phyloP scores from a whole-genome alignment of 2,797 vertebrate genomes.

The Cynopterus sphinx region DNA sequence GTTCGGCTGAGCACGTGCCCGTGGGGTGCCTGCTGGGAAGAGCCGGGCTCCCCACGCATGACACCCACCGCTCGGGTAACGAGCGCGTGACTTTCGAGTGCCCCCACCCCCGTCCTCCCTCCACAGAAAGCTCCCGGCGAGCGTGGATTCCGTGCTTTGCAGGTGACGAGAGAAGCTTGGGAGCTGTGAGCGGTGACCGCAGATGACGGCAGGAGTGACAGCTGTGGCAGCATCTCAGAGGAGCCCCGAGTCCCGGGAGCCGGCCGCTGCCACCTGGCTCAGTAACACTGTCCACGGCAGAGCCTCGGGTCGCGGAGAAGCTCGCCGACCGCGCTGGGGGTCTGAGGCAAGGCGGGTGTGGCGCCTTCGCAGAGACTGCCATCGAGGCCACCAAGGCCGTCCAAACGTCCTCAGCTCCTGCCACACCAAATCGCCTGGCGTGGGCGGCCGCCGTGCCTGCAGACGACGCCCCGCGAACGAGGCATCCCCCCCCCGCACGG shows the following conservation, averaged over 20 bases:
- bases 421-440: background rate
- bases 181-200: background rate
- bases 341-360: background rate
- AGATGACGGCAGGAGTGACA: background rate
- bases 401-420: background rate
- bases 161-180: background rate
- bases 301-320: background rate
- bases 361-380: background rate
- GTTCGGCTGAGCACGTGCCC: background rate
- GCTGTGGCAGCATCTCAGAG: background rate
- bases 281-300: accelerated
- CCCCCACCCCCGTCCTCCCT: background rate
- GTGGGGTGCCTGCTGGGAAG: background rate
- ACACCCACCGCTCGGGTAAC: background rate
- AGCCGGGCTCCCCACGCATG: accelerated
- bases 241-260: background rate
- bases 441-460: background rate
- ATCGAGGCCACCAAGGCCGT: background rate
- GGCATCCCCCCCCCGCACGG: background rate
- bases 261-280: accelerated
- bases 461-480: accelerated
- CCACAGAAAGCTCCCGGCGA: background rate
- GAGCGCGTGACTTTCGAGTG: background rate
- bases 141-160: background rate
- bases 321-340: accelerated